phyloP scores from a whole-genome alignment of 1,140 invertebrate species.

The Pissodes strobi region DNA sequence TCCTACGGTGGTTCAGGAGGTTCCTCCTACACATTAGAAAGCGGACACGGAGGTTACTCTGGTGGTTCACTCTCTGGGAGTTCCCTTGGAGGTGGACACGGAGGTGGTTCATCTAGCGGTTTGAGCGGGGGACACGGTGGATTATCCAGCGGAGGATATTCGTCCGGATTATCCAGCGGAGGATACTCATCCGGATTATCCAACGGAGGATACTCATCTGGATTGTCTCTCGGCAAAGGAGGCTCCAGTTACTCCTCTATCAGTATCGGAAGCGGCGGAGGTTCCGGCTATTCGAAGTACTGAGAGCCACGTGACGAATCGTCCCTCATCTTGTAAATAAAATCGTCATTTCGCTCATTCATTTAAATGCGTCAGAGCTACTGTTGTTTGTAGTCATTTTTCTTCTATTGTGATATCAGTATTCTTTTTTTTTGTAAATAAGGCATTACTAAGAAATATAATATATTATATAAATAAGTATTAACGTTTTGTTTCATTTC shows the following conservation, averaged over 20 bases:
- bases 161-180: conserved; percentile 5
- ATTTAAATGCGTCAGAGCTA: conserved; percentile 11
- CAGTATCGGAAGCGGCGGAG: conserved; percentile 18
- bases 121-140: conserved; percentile 6
- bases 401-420: conserved; percentile 16
- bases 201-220: conserved; percentile 12
- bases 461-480: too few species aligned
- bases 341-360: background rate
- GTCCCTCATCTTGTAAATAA: conserved; percentile 13
- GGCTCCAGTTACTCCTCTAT: conserved; percentile 19
- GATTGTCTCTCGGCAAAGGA: conserved; percentile 21
- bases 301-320: background rate
- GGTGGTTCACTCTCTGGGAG: background rate
- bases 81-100: conserved; percentile 4
- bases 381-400: background rate
- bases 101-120: background rate
- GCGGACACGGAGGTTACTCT: conserved; percentile 1
- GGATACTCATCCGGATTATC: conserved; percentile 3
- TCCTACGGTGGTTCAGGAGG: background rate
- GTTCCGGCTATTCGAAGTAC: conserved; percentile 27
- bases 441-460: conserved; percentile 5
- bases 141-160: conserved; percentile 10
- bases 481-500: too few species aligned
- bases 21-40: background rate
- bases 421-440: conserved; percentile 18